These are phyloP conservation scores for Alectoris magna DNA, from an alignment of 2,797 vertebrate genomes.

Conservation along the genomic window DNA sequence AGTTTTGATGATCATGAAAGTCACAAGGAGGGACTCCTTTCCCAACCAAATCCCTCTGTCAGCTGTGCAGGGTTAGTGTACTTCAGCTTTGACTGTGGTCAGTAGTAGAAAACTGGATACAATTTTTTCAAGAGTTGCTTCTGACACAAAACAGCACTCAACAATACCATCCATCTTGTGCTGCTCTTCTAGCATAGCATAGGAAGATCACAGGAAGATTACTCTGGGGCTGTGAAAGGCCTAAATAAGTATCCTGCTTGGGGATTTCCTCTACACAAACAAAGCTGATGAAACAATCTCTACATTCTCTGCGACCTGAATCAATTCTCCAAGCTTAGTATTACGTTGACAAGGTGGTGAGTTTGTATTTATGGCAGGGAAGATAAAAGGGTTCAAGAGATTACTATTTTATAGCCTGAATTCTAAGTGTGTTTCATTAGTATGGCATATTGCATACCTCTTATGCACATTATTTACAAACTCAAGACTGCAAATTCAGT, in stretches of 20 bases:
- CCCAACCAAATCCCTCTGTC: neutral
- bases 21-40: neutral
- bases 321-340: neutral
- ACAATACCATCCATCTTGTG: neutral
- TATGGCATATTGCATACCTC: neutral
- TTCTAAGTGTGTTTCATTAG: neutral
- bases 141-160: neutral
- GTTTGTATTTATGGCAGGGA: neutral
- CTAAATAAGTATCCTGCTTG: rapidly evolving
- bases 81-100: neutral
- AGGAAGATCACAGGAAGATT: neutral
- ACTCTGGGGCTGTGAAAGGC: neutral
- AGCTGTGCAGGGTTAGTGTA: neutral
- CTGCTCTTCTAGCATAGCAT: neutral
- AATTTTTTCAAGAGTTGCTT: neutral
- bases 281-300: neutral
- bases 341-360: neutral
- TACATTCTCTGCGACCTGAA: neutral
- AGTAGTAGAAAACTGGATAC: neutral
- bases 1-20: neutral
- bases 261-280: neutral
- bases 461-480: neutral
- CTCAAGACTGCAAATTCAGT: neutral
- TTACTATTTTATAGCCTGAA: neutral
- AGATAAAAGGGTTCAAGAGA: neutral